phyloP scores from a whole-genome alignment of 2,797 vertebrate genomes.

The Danio tinwini region DNA sequence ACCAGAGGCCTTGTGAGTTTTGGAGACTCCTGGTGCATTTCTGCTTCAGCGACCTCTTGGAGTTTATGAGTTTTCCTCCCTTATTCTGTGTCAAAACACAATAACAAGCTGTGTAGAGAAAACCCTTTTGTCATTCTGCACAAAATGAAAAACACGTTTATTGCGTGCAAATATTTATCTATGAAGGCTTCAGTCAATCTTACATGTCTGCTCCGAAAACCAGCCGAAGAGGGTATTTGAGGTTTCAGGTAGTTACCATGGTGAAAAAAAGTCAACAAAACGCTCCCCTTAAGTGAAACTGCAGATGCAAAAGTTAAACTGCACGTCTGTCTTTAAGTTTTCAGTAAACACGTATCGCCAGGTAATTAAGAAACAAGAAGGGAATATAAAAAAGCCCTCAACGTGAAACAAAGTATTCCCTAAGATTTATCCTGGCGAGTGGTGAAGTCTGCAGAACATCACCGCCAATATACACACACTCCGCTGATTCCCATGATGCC shows the following conservation, averaged over 20 bases:
- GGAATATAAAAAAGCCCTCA: slow-evolving; percentile 55
- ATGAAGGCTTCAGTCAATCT: background rate
- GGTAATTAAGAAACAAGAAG: slow-evolving; percentile 47
- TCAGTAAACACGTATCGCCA: slow-evolving; percentile 14
- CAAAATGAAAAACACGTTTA: background rate
- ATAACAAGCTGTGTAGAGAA: background rate
- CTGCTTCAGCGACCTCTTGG: slow-evolving; percentile 21
- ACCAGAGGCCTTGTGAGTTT: background rate
- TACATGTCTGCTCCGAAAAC: background rate
- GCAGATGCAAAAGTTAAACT: slow-evolving; percentile 1
- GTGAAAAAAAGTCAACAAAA: slow-evolving; percentile 9
- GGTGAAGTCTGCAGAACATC: slow-evolving; percentile 45
- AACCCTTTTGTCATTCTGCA: slow-evolving; percentile 8
- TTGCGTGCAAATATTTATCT: slow-evolving; percentile 33
- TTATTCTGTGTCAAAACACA: slow-evolving; percentile 1
- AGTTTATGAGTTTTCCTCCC: slow-evolving; percentile 18
- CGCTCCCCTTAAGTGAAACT: slow-evolving; percentile 4
- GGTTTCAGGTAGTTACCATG: slow-evolving; percentile 29
- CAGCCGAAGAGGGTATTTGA: slow-evolving; percentile 1
- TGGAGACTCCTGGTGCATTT: slow-evolving; percentile 17
- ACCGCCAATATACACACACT: slow-evolving; percentile 52
- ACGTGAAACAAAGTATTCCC: slow-evolving; percentile 53
- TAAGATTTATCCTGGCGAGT: slow-evolving; percentile 41
- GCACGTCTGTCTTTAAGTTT: background rate
- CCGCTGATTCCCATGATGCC: slow-evolving; percentile 49